phyloP scores from a whole-genome alignment of 2,113 vertebrate species.

The Psettodes erumei region DNA sequence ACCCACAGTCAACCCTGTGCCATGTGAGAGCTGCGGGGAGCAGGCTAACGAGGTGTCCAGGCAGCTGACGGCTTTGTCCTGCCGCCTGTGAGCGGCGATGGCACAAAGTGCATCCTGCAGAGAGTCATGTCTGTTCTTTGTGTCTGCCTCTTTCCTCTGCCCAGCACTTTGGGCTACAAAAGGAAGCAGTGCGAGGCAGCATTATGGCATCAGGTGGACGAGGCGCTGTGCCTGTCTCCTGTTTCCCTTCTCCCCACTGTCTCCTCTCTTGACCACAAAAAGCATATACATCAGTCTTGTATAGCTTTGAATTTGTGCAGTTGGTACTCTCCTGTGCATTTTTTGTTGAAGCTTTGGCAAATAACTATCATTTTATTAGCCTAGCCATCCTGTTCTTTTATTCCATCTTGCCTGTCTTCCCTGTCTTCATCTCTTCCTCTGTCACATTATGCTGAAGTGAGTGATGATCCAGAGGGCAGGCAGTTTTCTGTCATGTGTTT shows the following conservation, averaged over 20 bases:
- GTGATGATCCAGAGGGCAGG: conserved; percentile 35
- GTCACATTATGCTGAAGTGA: conserved; percentile 40
- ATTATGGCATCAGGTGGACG: conserved; percentile 75
- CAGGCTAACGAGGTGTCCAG: conserved; percentile 78
- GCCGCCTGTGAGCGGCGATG: conserved; percentile 56
- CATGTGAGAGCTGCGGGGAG: conserved; percentile 74
- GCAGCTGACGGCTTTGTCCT: conserved; percentile 81
- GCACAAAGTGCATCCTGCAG: conserved; percentile 76
- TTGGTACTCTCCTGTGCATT: conserved; percentile 1
- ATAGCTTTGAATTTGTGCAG: conserved; percentile 7
- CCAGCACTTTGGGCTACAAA: conserved; percentile 66
- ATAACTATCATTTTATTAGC: conserved; percentile 12
- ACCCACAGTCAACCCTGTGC: conserved; percentile 62
- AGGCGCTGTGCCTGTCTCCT: conserved; percentile 31
- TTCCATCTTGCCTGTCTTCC: conserved; percentile 15
- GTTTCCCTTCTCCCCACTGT: conserved; percentile 13
- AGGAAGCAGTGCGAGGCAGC: conserved; percentile 46
- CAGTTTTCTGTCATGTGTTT: conserved; percentile 57
- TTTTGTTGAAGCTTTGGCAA: conserved; percentile 6
- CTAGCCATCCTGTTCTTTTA: conserved; percentile 11
- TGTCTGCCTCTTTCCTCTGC: conserved; percentile 66
- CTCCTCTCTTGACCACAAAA: conserved; percentile 24
- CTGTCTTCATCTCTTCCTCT: conserved; percentile 28
- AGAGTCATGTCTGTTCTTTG: conserved; percentile 80
- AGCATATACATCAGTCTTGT: not conserved